Evolutionary conservation across 2,113 vertebrate genomes (phyloP), one percentile per base, ranked within the genome.

Genomic region (Ornithorhynchus anatinus): DNA sequence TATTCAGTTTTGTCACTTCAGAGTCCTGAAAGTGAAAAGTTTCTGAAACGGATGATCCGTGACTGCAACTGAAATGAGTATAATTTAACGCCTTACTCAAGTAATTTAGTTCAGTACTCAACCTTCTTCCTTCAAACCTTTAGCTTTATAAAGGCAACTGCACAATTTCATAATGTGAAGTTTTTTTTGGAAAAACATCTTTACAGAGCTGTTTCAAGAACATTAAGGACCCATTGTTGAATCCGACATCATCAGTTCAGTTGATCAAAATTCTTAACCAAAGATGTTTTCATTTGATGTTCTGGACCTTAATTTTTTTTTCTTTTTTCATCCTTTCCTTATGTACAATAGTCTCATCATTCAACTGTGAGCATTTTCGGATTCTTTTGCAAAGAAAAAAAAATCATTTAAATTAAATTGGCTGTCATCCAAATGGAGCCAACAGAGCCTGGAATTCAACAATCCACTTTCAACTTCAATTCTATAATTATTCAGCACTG

Each of bases 261-360:
- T 79, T 59, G 8, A 79, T 80, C 75, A 66, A 84, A 76, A 80
- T 48, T 44, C 64, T 73, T 43, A 27, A 8, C 69, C 63, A 62
- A 81, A 64, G 58, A 72, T 69, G 54, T 70, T 29, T 19, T 59
- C n/a, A n/a, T n/a, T n/a, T n/a, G n/a, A n/a, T n/a, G n/a, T n/a
- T n/a, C n/a, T n/a, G n/a, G n/a, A n/a, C n/a, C n/a, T n/a, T n/a
- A n/a, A n/a, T 33, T 58, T 17, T 42, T 8, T 14, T 59, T 13
- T n/a, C 17, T 20, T 14, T 23, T 16, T 52, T 29, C 40, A 5
- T 20, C 14, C 3, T 6, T n/a, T 32, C 58, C 67, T 75, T 14
- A 1, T 42, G 65, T 53, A 13, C 23, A 59, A 42, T 36, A 40
- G 52, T 50, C 11, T 82, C 44, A 37, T 60, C 5, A 0, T 44